These are phyloP conservation scores for Geodia barretti DNA, from an alignment of 37 sponge, comb jelly and placozoan genomes.

Conservation along the genomic window DNA sequence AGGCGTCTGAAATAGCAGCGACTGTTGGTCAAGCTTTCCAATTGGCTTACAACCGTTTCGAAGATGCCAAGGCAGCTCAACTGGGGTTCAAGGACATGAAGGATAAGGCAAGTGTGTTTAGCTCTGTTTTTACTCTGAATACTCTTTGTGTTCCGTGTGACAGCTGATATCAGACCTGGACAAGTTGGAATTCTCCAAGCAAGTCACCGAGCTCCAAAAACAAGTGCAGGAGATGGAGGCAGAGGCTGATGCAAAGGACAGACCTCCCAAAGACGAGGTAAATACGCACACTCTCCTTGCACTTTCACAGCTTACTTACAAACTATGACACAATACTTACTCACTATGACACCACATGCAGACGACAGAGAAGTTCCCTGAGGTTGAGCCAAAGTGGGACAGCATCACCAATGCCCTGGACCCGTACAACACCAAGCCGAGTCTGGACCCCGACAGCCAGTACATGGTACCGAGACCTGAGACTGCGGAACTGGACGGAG, in stretches of 20 bases:
- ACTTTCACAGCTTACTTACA: too few relatives aligned
- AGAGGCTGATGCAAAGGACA: neutral
- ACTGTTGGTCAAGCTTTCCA: constrained; percentile 78
- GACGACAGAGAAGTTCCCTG: neutral
- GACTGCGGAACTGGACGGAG: constrained; percentile 32
- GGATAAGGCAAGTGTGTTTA: constrained; percentile 13
- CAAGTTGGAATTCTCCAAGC: constrained; percentile 15
- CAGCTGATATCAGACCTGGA: neutral
- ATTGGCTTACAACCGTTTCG: constrained; percentile 52
- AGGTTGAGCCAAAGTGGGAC: constrained; percentile 14
- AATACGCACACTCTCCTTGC: neutral
- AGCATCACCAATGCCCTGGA: constrained; percentile 27
- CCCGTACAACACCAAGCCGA: constrained; percentile 4
- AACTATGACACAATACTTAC: too few relatives aligned
- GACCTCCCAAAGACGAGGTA: neutral
- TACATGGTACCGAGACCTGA: constrained; percentile 18
- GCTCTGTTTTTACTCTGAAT: too few relatives aligned
- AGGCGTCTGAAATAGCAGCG: constrained; percentile 55
- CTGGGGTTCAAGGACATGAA: constrained; percentile 28
- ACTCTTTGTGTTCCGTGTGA: neutral
- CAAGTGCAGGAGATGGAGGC: constrained; percentile 6
- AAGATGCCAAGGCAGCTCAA: constrained; percentile 37
- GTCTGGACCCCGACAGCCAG: neutral
- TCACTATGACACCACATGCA: too few relatives aligned
- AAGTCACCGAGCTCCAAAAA: neutral